Percentiles rank a stretch among this genome's conserved stretches.
These are phyloP conservation scores for Harpalus rufipes DNA, from an alignment of 2,888 invertebrate genomes.

Conservation along the genomic window DNA sequence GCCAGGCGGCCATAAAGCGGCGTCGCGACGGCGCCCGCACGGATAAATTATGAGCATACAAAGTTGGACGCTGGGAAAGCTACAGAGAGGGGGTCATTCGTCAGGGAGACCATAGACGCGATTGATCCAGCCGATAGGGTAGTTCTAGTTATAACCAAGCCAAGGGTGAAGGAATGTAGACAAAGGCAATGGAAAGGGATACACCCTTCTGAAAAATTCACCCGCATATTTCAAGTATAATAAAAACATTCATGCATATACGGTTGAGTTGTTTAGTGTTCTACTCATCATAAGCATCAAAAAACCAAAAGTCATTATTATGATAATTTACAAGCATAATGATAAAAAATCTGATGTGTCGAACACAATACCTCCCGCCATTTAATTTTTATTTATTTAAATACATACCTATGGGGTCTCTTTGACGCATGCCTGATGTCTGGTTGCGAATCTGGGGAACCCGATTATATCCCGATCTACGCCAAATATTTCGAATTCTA, in stretches of 20 bases:
- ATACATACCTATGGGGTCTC: too few relatives aligned
- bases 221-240: background rate
- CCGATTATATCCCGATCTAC: too few relatives aligned
- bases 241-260: background rate
- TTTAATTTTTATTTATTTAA: too few relatives aligned
- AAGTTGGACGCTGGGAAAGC: slow-evolving; percentile 46
- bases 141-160: background rate
- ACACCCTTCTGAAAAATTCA: background rate
- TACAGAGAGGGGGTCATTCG: slow-evolving; percentile 25
- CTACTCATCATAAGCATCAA: too few relatives aligned
- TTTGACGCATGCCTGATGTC: too few relatives aligned
- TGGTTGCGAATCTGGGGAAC: too few relatives aligned
- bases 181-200: background rate
- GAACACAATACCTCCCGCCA: too few relatives aligned
- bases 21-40: slow-evolving; percentile 58
- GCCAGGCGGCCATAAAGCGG: slow-evolving; percentile 61
- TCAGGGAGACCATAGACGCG: slow-evolving; percentile 13
- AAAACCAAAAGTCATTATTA: too few relatives aligned
- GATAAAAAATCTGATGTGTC: too few relatives aligned
- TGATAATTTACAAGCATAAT: too few relatives aligned
- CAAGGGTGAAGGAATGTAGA: background rate
- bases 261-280: too few relatives aligned
- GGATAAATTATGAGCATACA: slow-evolving; percentile 59
- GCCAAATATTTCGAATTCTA: too few relatives aligned
- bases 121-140: slow-evolving; percentile 21